Base-by-base conservation (phyloP, 2,797 vertebrate species). In the Jordanella pulchra region DNA sequence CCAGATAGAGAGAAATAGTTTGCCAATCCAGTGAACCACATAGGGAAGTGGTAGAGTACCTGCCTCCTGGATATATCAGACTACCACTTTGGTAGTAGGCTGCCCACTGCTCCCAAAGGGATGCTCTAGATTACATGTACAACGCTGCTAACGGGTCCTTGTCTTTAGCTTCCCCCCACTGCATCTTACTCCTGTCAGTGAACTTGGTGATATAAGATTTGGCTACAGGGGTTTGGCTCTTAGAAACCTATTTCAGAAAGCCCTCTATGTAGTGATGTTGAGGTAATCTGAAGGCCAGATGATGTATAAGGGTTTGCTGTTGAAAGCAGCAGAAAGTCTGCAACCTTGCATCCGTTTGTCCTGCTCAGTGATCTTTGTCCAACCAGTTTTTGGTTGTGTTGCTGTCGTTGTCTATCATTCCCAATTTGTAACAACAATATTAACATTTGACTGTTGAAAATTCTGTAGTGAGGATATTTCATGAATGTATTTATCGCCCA, bases 1-100 rank as follows among this genome's bases (percentile, higher is more conserved):
- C n/a, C n/a, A n/a, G n/a, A n/a, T n/a, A n/a, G n/a, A 39, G 35
- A 39, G 35, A 39, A 39, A 39, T 39, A 39, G 35, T 39, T 39
- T 7, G 9, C 9, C 35, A 39, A 0, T 0, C 0, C 35, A 5
- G 35, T 5, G 0, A 5, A 39, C 35, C 35, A 1, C 35, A 4
- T 39, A 7, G 9, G 35, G 35, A 39, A 39, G 35, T 39, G 35
- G 35, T 39, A 7, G 35, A n/a, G n/a, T n/a, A n/a, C n/a, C n/a
- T n/a, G n/a, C n/a, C n/a, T n/a, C n/a, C n/a, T n/a, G n/a, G n/a
- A n/a, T n/a, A n/a, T n/a, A n/a, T n/a, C n/a, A n/a, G 35, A 7
- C 35, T 35, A 35, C 2, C 2, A 35, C 35, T 35, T n/a, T n/a
- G n/a, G 35, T 35, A 35, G 35, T 5, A 35, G 35, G 35, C 35